Base-by-base conservation (phyloP, 2,888 invertebrate genomes). In the Stictocephala bisonia region DNA sequence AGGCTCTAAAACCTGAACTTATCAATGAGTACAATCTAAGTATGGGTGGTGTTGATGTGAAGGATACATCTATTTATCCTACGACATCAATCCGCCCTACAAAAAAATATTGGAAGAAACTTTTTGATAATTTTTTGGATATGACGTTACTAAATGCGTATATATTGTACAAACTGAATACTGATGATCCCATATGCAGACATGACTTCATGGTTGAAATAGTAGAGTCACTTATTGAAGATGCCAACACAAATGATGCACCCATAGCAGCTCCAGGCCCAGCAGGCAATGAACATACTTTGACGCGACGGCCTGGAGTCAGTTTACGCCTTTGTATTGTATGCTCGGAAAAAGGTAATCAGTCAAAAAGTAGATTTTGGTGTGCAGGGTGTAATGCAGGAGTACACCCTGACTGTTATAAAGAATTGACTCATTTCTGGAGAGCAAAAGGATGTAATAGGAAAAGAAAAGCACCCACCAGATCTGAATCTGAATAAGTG, bases 341-440 rank as follows among this genome's bases (percentile, higher is more conserved):
- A 9, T 66, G 66, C 41, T 26, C 66, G 3, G 24, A 20, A 4
- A 35, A 13, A 11, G 24, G 24, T 1, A 66, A 66, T 13, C 11
- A 15, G 40, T 35, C 44, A 2, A 64, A 64, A 26, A 64, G 64
- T 31, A 64, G 11, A n/a, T 58, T 40, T 50, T 71, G 22, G 24
- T 71, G 71, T 15, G 64, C 72, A 27, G 35, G 35, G 13, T 64
- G 64, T 48, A 60, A 72, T 26, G 41, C 44, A 31, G 72, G 72
- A 27, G n/a, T 72, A 13, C 72, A 72, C 35, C 72, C 64, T n/a
- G 48, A 48, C 11, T 72, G 72, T 29, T 72, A 40, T 26, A 15
- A 41, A 3, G 35, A 24, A 13, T 24, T 53, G 18, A 26, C 53
- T 6, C 70, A 70, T 56, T 66, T 44, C 15, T 66, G 66, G 66